Conservation (phyloP, 2,888 invertebrate genomes). For the Omphaloscelis lunosa region DNA sequence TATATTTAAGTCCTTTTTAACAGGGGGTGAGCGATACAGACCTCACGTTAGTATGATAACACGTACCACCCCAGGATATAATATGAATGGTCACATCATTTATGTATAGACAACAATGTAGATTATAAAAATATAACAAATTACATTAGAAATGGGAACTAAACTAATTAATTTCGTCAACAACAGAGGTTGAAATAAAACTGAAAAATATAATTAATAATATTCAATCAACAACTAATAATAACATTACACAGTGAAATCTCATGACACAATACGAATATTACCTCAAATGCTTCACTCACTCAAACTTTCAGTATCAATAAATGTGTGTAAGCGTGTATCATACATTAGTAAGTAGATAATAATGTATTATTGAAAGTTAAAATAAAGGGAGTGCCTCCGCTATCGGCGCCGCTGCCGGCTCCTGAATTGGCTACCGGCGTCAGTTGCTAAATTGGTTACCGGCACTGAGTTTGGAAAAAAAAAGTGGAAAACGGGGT, state of each 20-base stretch:
- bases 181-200: background rate
- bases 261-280: conserved; percentile 15
- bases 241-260: conserved; percentile 8
- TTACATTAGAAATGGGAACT: too few relatives aligned
- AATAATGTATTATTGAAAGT: too few relatives aligned
- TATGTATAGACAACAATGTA: background rate
- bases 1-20: too few relatives aligned
- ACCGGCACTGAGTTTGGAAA: too few relatives aligned
- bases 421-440: too few relatives aligned
- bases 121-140: too few relatives aligned
- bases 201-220: background rate
- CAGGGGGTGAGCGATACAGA: background rate
- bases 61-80: background rate
- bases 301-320: conserved; percentile 36
- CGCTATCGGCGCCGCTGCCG: too few relatives aligned
- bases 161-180: background rate
- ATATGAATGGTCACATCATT: background rate
- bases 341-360: too few relatives aligned
- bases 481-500: too few relatives aligned
- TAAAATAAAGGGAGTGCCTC: too few relatives aligned
- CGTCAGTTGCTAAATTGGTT: too few relatives aligned
- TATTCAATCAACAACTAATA: conserved; percentile 25
- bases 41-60: background rate
- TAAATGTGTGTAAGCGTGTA: too few relatives aligned
- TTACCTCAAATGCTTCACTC: conserved; percentile 35